Percentiles rank a stretch among this genome's conserved stretches.
Conservation (phyloP, 2,888 invertebrate species). For the Tetramorium bicarinatum region DNA sequence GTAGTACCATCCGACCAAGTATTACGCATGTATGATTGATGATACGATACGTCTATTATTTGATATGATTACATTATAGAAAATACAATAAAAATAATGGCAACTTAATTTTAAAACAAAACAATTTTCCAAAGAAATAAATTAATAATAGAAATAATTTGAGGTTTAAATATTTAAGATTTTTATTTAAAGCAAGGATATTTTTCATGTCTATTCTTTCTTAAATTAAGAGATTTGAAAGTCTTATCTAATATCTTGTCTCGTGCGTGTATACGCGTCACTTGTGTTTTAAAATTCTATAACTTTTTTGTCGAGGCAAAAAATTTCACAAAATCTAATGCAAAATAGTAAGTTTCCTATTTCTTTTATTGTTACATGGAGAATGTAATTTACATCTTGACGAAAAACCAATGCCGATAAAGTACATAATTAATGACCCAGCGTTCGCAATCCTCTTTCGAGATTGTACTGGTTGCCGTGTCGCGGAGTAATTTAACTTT, state of each 20-base stretch:
- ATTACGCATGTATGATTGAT: conserved; percentile 35
- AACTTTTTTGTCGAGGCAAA: background rate
- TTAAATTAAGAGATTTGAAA: conserved; percentile 18
- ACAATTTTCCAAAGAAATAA: background rate
- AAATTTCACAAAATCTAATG: background rate
- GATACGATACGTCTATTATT: conserved; percentile 17
- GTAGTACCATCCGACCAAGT: background rate
- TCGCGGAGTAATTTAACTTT: conserved; percentile 41
- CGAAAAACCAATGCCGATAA: conserved; percentile 34
- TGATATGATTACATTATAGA: conserved; percentile 18
- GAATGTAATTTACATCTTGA: conserved; percentile 37
- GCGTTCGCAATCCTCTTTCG: conserved; percentile 21
- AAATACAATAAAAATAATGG: background rate
- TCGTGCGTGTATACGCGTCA: too few relatives aligned
- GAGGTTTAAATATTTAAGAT: background rate
- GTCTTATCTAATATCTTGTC: background rate
- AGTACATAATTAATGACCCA: conserved; percentile 44
- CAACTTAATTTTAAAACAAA: background rate
- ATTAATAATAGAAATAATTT: background rate
- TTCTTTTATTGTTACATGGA: background rate
- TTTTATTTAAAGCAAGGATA: background rate
- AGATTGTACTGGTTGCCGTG: conserved; percentile 32
- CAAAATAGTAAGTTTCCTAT: background rate
- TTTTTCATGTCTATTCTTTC: background rate
- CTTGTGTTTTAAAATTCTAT: background rate